Conservation (phyloP, 2,797 vertebrate genomes). For the Sandelia bainsii region DNA sequence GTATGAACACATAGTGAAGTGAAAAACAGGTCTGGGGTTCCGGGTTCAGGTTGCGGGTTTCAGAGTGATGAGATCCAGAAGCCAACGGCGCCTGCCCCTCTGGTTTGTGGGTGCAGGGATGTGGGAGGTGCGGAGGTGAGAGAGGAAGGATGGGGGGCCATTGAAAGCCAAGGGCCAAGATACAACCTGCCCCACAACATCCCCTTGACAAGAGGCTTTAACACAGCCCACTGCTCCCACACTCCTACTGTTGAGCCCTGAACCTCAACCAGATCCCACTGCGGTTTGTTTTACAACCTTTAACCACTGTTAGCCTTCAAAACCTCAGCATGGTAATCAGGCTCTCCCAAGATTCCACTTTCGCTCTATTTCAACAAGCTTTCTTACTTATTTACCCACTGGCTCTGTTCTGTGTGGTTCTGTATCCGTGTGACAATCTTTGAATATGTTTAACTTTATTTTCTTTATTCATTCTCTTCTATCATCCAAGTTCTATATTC, state of each 20-base stretch:
- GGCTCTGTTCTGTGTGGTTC: slow-evolving; percentile 34
- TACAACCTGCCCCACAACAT: slow-evolving; percentile 64
- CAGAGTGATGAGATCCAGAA: slow-evolving; percentile 84
- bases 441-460: slow-evolving; percentile 41
- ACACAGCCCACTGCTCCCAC: slow-evolving; percentile 66
- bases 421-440: slow-evolving; percentile 26
- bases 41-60: slow-evolving; percentile 78
- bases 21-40: slow-evolving; percentile 77
- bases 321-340: slow-evolving; percentile 68
- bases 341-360: slow-evolving; percentile 58
- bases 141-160: slow-evolving; percentile 54
- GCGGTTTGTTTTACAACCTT: slow-evolving; percentile 84
- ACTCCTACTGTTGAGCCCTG: slow-evolving; percentile 54
- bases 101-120: slow-evolving; percentile 46
- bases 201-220: slow-evolving; percentile 51
- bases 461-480: slow-evolving; percentile 31
- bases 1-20: slow-evolving; percentile 79
- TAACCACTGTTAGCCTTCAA: slow-evolving; percentile 79
- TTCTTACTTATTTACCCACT: slow-evolving; percentile 59
- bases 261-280: slow-evolving; percentile 74
- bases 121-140: slow-evolving; percentile 39
- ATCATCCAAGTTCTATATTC: slow-evolving; percentile 31
- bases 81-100: slow-evolving; percentile 69
- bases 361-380: slow-evolving; percentile 52
- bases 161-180: slow-evolving; percentile 56